Percentiles rank a stretch among this genome's conserved stretches.
These are phyloP conservation scores for Caenorhabditis uteleia DNA, from an alignment of 2,888 invertebrate genomes.

Conservation along the genomic window DNA sequence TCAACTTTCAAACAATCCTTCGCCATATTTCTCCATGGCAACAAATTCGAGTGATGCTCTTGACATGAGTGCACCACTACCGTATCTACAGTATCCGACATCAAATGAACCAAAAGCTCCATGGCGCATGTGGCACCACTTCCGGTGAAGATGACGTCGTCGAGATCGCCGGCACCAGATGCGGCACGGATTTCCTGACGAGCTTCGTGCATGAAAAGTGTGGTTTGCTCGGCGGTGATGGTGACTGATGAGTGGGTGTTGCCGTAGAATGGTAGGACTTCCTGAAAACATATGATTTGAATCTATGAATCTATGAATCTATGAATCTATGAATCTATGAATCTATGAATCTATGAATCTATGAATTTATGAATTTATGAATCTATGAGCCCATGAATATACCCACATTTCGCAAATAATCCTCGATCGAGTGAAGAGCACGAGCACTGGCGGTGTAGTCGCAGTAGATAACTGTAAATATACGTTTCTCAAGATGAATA, in stretches of 20 bases:
- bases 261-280: constrained; percentile 80
- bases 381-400: no score
- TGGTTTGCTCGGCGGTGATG: constrained; percentile 85
- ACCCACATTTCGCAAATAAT: constrained; percentile 35
- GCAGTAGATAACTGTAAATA: constrained; percentile 47
- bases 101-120: constrained; percentile 75
- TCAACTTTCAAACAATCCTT: constrained; percentile 16
- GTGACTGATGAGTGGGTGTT: constrained; percentile 84
- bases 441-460: constrained; percentile 57
- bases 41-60: constrained; percentile 80
- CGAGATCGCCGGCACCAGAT: constrained; percentile 82
- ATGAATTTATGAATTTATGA: no score
- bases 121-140: constrained; percentile 82
- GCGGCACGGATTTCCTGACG: constrained; percentile 81
- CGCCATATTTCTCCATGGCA: constrained; percentile 83
- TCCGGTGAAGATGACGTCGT: constrained; percentile 80
- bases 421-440: constrained; percentile 48
- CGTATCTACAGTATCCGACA: constrained; percentile 8
- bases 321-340: no score
- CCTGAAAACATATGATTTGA: constrained; percentile 5
- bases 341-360: no score
- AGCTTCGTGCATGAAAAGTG: constrained; percentile 80
- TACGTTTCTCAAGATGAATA: not conserved
- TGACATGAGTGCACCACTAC: constrained; percentile 69
- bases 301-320: no score